Percentiles rank a stretch among this genome's conserved stretches.
phyloP scores from a whole-genome alignment of 1,140 invertebrate genomes.

The Drosophila ohnishii region DNA sequence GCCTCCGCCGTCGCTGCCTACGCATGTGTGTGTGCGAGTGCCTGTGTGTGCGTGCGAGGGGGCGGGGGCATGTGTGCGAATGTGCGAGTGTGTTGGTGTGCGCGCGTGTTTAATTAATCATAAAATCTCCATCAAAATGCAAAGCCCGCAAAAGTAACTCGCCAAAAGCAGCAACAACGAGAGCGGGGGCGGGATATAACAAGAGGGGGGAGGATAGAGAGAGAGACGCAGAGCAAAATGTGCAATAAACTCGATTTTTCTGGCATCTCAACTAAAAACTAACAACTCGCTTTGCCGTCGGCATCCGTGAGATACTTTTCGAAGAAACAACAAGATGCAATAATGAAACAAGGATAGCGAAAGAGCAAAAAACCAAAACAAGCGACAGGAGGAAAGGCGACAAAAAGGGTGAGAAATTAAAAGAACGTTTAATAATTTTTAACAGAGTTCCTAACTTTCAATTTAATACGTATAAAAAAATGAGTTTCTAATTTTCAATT shows the following conservation, averaged over 20 bases:
- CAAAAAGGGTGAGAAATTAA: constrained; percentile 2
- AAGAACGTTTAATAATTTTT: too few species aligned
- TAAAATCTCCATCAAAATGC: constrained; percentile 64
- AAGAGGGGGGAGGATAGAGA: constrained; percentile 4
- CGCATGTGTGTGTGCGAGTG: constrained; percentile 24
- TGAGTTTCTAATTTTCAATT: too few species aligned
- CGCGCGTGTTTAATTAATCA: constrained; percentile 80
- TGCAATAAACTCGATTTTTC: constrained; percentile 44
- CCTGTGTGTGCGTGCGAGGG: constrained; percentile 29
- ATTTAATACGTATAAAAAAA: too few species aligned
- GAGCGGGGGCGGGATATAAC: not conserved
- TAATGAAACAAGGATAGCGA: constrained; percentile 29
- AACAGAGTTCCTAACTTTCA: not conserved
- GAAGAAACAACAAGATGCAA: not conserved
- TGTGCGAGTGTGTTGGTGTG: constrained; percentile 21
- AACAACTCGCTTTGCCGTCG: constrained; percentile 26
- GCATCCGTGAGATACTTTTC: constrained; percentile 41
- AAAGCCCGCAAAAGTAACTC: constrained; percentile 51
- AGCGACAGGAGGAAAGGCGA: constrained; percentile 8
- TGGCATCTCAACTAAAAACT: constrained; percentile 17
- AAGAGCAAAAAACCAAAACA: not conserved
- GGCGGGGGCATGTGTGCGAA: constrained; percentile 34
- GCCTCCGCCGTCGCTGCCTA: constrained; percentile 35
- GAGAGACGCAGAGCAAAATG: constrained; percentile 19
- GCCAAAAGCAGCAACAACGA: constrained; percentile 21